Evolutionary conservation across 2,888 invertebrate genomes (phyloP).

Genomic region (Trichogramma dendrolimi): DNA sequence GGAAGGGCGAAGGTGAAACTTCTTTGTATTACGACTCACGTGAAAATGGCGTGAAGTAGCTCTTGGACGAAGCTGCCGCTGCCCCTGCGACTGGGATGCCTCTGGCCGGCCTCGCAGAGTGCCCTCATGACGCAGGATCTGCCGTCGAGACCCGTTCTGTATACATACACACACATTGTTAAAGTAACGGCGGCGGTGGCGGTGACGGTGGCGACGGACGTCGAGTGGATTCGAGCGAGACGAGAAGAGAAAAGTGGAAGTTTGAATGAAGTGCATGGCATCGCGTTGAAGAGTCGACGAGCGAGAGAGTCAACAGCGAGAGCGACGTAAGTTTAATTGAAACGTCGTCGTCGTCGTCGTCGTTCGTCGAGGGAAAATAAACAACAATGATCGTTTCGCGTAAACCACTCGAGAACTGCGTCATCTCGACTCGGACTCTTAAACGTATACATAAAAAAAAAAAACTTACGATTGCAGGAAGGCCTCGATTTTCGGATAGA

Average conservation of each 20-base stretch:
- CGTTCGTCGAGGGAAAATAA: too few relatives aligned
- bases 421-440: too few relatives aligned
- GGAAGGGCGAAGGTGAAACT: background rate
- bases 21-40: conserved; percentile 39
- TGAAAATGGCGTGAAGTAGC: conserved; percentile 46
- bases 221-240: too few relatives aligned
- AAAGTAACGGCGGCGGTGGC: conserved; percentile 28
- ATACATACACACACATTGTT: conserved; percentile 12
- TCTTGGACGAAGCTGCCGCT: conserved; percentile 47
- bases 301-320: too few relatives aligned
- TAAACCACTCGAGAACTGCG: too few relatives aligned
- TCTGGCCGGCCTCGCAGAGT: conserved; percentile 68
- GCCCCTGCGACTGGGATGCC: conserved; percentile 42
- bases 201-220: background rate
- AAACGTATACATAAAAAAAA: too few relatives aligned
- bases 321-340: conserved; percentile 21
- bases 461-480: conserved; percentile 62
- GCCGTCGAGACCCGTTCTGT: conserved; percentile 71
- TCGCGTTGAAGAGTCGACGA: too few relatives aligned
- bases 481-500: conserved; percentile 62
- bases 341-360: conserved; percentile 10
- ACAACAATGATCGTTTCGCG: too few relatives aligned
- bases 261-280: too few relatives aligned
- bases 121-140: conserved; percentile 68
- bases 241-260: too few relatives aligned